phyloP scores from a whole-genome alignment of 2,888 invertebrate genomes.

The Cephus runcator region DNA sequence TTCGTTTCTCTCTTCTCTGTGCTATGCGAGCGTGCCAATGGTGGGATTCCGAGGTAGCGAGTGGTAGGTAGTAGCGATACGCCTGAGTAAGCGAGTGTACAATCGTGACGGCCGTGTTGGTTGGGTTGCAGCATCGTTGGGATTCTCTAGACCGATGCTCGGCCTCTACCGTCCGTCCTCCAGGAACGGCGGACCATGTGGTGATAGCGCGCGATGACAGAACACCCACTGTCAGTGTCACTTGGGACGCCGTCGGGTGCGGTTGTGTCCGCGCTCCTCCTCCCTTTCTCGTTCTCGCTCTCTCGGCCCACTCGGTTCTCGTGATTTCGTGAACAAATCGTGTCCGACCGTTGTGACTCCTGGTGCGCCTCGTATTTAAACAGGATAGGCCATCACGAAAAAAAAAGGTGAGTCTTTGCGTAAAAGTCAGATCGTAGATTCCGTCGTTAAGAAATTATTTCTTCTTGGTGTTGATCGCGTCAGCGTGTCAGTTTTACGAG shows the following conservation, averaged over 20 bases:
- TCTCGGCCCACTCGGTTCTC: neutral
- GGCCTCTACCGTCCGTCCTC: neutral
- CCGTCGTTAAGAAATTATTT: no score
- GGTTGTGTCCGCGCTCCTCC: neutral
- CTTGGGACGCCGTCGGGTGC: constrained; percentile 40
- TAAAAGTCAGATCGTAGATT: no score
- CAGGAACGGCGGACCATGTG: constrained; percentile 35
- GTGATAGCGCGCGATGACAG: constrained; percentile 58
- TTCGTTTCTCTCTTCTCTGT: constrained; percentile 1
- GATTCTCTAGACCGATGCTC: constrained; percentile 1
- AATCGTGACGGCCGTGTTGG: constrained; percentile 15
- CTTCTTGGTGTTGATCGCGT: no score
- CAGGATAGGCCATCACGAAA: neutral
- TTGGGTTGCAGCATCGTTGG: constrained; percentile 26
- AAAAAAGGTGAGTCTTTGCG: neutral
- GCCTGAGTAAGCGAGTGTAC: no score
- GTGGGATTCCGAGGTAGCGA: no score
- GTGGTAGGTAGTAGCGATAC: no score
- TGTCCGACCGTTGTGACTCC: neutral
- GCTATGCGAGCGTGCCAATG: no score
- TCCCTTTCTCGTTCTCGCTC: neutral
- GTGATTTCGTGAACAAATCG: neutral
- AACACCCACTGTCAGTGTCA: constrained; percentile 62
- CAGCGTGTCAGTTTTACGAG: no score
- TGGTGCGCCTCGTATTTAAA: neutral